Percentiles rank a stretch among this genome's conserved stretches.
Evolutionary conservation across 2,888 invertebrate species (phyloP).

Genomic region (Flexamia atlantica): DNA sequence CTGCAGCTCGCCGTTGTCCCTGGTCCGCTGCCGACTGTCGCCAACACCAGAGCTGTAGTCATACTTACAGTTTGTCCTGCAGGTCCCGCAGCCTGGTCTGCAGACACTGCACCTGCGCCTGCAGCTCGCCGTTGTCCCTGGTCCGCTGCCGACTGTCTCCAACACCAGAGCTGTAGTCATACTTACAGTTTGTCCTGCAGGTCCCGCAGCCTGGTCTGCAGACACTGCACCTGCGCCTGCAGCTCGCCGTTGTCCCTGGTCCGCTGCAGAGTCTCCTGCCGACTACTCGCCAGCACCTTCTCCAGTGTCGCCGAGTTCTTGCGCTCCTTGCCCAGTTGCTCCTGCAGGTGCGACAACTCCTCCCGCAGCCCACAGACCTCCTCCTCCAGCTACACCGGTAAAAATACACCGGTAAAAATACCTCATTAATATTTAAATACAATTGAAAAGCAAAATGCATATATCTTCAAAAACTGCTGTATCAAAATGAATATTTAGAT

Average conservation of each 20-base stretch:
- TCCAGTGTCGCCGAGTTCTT: slow-evolving; percentile 75
- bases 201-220: slow-evolving; percentile 78
- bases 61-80: too few relatives aligned
- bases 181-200: slow-evolving; percentile 78
- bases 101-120: slow-evolving; percentile 73
- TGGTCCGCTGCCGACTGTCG: slow-evolving; percentile 77
- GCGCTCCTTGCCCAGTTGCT: slow-evolving; percentile 73
- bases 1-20: slow-evolving; percentile 82
- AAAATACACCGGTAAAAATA: too few relatives aligned
- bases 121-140: slow-evolving; percentile 81
- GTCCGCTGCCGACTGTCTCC: slow-evolving; percentile 81
- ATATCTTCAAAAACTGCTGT: too few relatives aligned
- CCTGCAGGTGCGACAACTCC: slow-evolving; percentile 50
- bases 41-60: too few relatives aligned
- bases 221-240: slow-evolving; percentile 73
- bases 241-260: slow-evolving; percentile 82
- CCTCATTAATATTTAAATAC: too few relatives aligned
- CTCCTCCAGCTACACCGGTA: slow-evolving; percentile 41
- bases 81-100: slow-evolving; percentile 77
- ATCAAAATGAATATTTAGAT: too few relatives aligned
- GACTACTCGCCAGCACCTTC: slow-evolving; percentile 77
- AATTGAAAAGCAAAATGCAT: too few relatives aligned
- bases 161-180: not conserved
- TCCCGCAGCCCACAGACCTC: slow-evolving; percentile 15
- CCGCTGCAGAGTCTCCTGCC: slow-evolving; percentile 80